Conservation (phyloP, 1,140 invertebrate genomes). For the Ceratoteleas bidentatus region DNA sequence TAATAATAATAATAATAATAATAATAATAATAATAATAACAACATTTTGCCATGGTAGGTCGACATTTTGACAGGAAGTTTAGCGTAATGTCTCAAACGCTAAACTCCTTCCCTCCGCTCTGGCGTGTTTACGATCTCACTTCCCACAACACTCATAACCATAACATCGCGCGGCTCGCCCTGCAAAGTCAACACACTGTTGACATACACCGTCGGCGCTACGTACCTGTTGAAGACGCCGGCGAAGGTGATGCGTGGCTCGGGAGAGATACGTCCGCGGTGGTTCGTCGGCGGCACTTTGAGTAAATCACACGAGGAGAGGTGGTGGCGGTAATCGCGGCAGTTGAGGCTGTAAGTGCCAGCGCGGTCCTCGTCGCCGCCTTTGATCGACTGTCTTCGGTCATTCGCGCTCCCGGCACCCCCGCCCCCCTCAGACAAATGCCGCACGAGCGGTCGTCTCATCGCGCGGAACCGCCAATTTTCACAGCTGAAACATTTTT, state of each 20-base stretch:
- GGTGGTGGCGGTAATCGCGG: constrained; percentile 75
- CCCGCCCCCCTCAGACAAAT: constrained; percentile 78
- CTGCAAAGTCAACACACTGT: no score
- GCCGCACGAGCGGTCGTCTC: constrained; percentile 77
- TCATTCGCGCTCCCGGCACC: constrained; percentile 63
- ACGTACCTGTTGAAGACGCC: constrained; percentile 75
- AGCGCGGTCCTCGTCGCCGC: constrained; percentile 65
- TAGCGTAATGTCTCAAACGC: no score
- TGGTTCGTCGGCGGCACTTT: constrained; percentile 74
- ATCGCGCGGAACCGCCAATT: constrained; percentile 35
- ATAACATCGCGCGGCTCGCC: no score
- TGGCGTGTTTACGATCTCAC: no score
- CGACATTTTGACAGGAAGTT: no score
- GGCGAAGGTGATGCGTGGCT: constrained; percentile 67
- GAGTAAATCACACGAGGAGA: constrained; percentile 77
- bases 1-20: no score
- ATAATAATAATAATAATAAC: no score
- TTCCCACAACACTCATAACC: no score
- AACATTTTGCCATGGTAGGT: no score
- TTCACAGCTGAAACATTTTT: not conserved
- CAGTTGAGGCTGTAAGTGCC: constrained; percentile 70
- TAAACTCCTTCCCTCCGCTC: no score
- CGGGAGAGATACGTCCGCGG: constrained; percentile 70
- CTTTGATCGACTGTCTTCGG: constrained; percentile 69
- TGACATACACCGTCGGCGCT: not conserved